Evolutionary conservation across 2,113 vertebrate species (phyloP).

Genomic region (Entomyzon cyanotis): DNA sequence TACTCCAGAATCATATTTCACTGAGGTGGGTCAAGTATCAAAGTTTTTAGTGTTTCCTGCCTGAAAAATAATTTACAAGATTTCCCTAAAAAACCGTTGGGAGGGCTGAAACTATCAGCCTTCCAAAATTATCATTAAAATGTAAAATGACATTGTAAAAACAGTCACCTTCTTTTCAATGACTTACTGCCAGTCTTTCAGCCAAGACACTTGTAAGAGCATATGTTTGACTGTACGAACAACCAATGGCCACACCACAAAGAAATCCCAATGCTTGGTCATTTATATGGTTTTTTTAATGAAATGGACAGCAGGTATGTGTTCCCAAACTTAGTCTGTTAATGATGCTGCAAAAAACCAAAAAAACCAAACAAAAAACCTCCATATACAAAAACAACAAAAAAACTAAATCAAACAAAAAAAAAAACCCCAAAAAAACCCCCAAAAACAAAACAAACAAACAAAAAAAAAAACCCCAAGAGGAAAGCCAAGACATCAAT

Average conservation of each 20-base stretch:
- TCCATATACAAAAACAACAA: background rate
- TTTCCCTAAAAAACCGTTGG: background rate
- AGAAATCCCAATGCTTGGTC: background rate
- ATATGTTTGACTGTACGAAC: background rate
- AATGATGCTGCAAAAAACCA: background rate
- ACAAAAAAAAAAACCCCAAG: constrained; percentile 4
- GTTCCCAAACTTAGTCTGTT: background rate
- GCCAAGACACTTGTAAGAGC: background rate
- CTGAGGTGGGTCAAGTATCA: background rate
- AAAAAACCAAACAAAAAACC: background rate
- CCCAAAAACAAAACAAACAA: background rate
- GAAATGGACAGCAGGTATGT: background rate
- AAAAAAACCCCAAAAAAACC: background rate
- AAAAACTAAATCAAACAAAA: constrained; percentile 39
- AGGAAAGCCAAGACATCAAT: constrained; percentile 22
- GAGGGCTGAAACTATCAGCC: background rate
- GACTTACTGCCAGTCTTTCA: background rate
- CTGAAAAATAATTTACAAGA: background rate
- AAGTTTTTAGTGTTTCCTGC: background rate
- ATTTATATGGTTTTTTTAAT: background rate
- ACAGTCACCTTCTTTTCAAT: background rate
- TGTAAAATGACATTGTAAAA: background rate
- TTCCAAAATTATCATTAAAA: background rate
- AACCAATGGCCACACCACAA: background rate
- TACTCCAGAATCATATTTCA: background rate